A percentile compares a stretch with the other conserved stretches of the same genome.
Evolutionary conservation across 2,113 vertebrate species (phyloP).

Genomic region (Oryzias melastigma): DNA sequence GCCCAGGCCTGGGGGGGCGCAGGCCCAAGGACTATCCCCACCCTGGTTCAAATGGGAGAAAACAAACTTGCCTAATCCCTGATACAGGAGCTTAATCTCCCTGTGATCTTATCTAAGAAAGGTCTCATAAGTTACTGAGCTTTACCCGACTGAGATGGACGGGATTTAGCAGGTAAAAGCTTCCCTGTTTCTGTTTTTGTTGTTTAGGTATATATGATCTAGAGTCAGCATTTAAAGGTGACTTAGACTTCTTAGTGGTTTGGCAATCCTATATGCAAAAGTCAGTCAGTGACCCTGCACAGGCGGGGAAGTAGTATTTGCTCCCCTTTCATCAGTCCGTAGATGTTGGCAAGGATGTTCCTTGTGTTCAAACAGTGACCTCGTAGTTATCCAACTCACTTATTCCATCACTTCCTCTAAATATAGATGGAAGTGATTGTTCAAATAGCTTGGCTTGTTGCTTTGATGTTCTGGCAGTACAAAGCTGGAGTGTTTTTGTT

Average conservation of each 20-base stretch:
- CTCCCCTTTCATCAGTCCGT: conserved; percentile 69
- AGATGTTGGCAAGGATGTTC: conserved; percentile 55
- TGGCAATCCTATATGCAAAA: conserved; percentile 36
- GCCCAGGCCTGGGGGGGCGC: conserved; percentile 64
- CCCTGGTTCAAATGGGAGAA: conserved; percentile 68
- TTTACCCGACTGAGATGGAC: conserved; percentile 32
- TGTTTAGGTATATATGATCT: conserved; percentile 10
- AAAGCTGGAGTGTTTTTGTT: conserved; percentile 68
- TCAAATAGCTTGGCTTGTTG: conserved; percentile 62
- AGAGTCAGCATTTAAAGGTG: conserved; percentile 42
- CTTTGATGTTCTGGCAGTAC: conserved; percentile 77
- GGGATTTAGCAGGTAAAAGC: conserved; percentile 35
- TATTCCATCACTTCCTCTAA: conserved; percentile 76
- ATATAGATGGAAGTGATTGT: conserved; percentile 75
- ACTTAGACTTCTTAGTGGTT: conserved; percentile 44
- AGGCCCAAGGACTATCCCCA: conserved; percentile 74
- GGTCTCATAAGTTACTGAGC: conserved; percentile 46
- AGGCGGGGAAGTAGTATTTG: conserved; percentile 56
- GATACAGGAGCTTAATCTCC: conserved; percentile 70
- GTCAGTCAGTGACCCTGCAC: conserved; percentile 46
- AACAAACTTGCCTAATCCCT: conserved; percentile 73
- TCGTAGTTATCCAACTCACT: conserved; percentile 67
- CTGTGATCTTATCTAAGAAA: conserved; percentile 61
- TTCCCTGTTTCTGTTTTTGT: conserved; percentile 41
- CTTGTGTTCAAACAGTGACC: conserved; percentile 67